Percentiles rank a stretch among this genome's conserved stretches.
phyloP scores from a whole-genome alignment of 2,888 invertebrate species.

The Masnerella sp. region DNA sequence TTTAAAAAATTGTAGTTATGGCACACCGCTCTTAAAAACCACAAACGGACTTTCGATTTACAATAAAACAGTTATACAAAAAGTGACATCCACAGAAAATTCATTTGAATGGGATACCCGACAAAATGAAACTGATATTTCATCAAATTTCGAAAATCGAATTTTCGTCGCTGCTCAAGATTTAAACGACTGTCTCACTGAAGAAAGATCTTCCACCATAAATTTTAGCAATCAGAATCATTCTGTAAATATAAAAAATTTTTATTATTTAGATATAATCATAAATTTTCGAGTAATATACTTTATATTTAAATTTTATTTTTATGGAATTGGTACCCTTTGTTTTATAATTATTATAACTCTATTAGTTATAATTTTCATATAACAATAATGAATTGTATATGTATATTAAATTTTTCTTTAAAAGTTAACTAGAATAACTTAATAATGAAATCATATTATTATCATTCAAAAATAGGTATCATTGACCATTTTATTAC shows the following conservation, averaged over 20 bases:
- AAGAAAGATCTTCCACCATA: conserved; percentile 60
- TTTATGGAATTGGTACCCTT: too few species aligned
- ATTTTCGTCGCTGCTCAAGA: conserved; percentile 67
- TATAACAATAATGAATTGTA: too few species aligned
- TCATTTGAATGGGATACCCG: conserved; percentile 13
- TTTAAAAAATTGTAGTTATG: conserved; percentile 67
- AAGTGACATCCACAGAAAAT: conserved; percentile 50
- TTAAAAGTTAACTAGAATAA: too few species aligned
- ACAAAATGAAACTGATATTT: conserved; percentile 29
- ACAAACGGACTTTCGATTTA: conserved; percentile 68
- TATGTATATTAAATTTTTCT: too few species aligned
- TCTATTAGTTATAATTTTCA: too few species aligned
- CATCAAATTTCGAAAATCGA: conserved; percentile 61
- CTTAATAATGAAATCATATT: too few species aligned
- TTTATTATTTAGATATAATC: background rate
- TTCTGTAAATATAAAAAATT: conserved; percentile 34
- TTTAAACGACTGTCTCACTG: conserved; percentile 65
- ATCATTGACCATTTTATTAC: background rate
- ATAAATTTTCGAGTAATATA: too few species aligned
- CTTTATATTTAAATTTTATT: too few species aligned
- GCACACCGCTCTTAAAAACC: conserved; percentile 68
- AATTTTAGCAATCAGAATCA: conserved; percentile 14
- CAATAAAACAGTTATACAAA: conserved; percentile 67
- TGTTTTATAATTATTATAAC: too few species aligned
- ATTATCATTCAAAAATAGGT: background rate